Evolutionary conservation across 2,797 vertebrate species (phyloP).

Genomic region (Chelonia mydas): DNA sequence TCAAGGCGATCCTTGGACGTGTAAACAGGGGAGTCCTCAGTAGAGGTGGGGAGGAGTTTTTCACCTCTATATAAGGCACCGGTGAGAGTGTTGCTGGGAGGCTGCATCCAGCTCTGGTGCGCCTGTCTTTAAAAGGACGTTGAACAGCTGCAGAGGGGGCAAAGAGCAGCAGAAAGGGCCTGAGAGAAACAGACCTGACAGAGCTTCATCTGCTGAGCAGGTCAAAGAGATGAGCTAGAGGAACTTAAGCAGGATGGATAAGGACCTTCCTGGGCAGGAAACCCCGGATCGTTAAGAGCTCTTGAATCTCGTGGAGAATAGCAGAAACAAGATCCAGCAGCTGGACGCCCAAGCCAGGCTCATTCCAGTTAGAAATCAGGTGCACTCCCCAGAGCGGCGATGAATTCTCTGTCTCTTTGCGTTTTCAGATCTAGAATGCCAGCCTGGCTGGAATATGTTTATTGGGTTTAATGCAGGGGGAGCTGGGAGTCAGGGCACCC

Average conservation of each 20-base stretch:
- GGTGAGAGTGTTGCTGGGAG: background rate
- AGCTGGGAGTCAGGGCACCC: background rate
- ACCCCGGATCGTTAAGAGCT: background rate
- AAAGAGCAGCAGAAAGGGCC: background rate
- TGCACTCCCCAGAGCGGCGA: rapidly evolving
- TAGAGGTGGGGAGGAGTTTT: background rate
- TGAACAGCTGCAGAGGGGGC: background rate
- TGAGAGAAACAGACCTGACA: background rate
- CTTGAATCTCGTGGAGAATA: background rate
- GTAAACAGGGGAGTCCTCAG: background rate
- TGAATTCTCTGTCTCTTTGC: background rate
- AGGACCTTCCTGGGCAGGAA: background rate
- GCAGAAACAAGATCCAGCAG: background rate
- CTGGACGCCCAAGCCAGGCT: background rate
- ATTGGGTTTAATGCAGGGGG: background rate
- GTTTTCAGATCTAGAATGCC: background rate
- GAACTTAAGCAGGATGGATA: background rate
- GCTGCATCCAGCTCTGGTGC: background rate
- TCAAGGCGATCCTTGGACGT: background rate
- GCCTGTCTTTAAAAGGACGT: background rate
- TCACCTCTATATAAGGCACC: background rate
- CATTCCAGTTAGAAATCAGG: background rate
- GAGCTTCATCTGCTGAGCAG: too few relatives aligned
- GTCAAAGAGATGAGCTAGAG: background rate
- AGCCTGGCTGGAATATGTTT: background rate